Evolutionary conservation across 1,140 invertebrate species (phyloP), one percentile per base, ranked within the genome.

Genomic region (Teleogryllus occipitalis): DNA sequence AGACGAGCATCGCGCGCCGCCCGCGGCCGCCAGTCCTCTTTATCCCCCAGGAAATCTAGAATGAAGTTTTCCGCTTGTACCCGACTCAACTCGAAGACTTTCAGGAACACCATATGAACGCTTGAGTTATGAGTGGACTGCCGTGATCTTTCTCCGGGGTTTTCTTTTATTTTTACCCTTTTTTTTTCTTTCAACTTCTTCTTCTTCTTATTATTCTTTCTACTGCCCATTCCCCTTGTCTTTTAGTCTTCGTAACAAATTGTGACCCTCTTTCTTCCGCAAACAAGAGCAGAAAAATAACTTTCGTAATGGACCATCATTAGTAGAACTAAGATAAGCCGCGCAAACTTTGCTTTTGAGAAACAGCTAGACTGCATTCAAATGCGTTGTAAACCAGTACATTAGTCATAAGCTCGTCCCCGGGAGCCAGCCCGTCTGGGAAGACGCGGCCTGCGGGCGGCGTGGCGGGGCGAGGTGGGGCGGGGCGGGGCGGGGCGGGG

Each of bases 261-360:
- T 65, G 54, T 65, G 54, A 65, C 10, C 54, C 54, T 65, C 18
- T 18, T 65, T 18, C 18, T 65, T 3, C 54, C 54, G 10, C 10
- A 18, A 65, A 65, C 54, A 65, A 65, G 54, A 65, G 10, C 18
- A 14, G 54, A 65, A 65, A 65, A 65, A 65, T 14, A 65, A 65
- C 54, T 65, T 65, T 65, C 10, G 54, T 65, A 65, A 65, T 65
- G 54, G 10, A 65, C 54, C 54, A 65, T 65, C 54, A 65, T 65
- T 65, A 65, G 54, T 10, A 18, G 10, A 18, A 65, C 54, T 39
- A 39, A 65, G 54, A 65, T 65, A 65, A 65, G 54, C 54, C 54
- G 54, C 54, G 54, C 54, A 65, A 65, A 65, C 54, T 65, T 65
- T 65, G 18, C 54, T 65, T 65, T 65, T 65, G 54, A 65, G 54